Evolutionary conservation across 1,140 invertebrate genomes (phyloP).

Genomic region (Pemphigus obesinymphae): DNA sequence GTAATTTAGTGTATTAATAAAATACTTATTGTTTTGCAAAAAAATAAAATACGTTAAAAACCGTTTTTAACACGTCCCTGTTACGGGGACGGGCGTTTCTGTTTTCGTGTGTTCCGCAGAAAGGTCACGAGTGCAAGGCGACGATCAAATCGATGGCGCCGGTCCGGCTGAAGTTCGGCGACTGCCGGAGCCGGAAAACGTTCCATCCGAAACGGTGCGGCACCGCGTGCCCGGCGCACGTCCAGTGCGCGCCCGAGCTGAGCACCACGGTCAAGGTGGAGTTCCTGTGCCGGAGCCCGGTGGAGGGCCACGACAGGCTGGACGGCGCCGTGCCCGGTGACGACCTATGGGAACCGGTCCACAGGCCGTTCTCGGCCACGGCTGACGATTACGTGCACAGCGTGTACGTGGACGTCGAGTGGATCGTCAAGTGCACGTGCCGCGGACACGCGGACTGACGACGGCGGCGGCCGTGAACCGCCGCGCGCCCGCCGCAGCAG

Average conservation of each 20-base stretch:
- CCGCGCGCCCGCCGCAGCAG: neutral
- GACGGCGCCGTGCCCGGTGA: slow-evolving; percentile 44
- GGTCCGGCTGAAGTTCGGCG: slow-evolving; percentile 57
- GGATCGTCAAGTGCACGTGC: slow-evolving; percentile 46
- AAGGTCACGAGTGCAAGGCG: slow-evolving; percentile 61
- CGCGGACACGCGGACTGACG: slow-evolving; percentile 20
- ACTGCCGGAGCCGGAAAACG: slow-evolving; percentile 59
- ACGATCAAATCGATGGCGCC: slow-evolving; percentile 56
- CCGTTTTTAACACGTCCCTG: too few species aligned
- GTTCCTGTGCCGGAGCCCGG: slow-evolving; percentile 42
- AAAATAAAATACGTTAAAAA: too few species aligned
- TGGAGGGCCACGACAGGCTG: slow-evolving; percentile 41
- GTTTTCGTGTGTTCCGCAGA: slow-evolving; percentile 55
- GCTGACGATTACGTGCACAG: slow-evolving; percentile 38
- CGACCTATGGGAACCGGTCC: slow-evolving; percentile 42
- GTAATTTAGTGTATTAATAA: too few species aligned
- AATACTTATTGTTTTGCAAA: too few species aligned
- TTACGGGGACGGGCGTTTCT: too few species aligned
- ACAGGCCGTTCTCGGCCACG: slow-evolving; percentile 15
- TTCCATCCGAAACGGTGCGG: slow-evolving; percentile 62
- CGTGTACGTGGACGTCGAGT: slow-evolving; percentile 44
- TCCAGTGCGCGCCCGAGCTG: slow-evolving; percentile 56
- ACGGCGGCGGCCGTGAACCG: slow-evolving; percentile 28
- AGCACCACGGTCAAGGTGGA: slow-evolving; percentile 57
- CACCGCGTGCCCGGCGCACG: slow-evolving; percentile 50